Conservation (phyloP, 2,888 invertebrate species). For the Limenitis camilla region DNA sequence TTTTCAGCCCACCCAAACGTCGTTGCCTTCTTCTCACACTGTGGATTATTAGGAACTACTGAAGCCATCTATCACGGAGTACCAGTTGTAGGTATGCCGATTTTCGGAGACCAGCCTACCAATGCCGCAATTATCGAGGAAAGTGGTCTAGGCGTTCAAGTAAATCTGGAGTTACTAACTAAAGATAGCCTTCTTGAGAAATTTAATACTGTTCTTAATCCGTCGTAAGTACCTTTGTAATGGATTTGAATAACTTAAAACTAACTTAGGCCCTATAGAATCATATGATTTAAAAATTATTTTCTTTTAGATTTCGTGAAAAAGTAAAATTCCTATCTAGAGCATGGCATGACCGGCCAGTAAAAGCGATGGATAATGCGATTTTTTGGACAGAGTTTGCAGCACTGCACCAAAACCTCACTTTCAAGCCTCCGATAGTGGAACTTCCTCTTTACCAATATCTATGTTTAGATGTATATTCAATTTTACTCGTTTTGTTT, state of each 20-base stretch:
- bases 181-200: conserved; percentile 66
- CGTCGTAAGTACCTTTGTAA: conserved; percentile 52
- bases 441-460: conserved; percentile 53
- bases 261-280: no score
- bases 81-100: conserved; percentile 74
- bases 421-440: conserved; percentile 47
- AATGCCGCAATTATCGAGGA: conserved; percentile 74
- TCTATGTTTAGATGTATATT: conserved; percentile 43
- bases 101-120: conserved; percentile 74
- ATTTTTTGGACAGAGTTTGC: conserved; percentile 76
- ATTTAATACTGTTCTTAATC: conserved; percentile 67
- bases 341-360: conserved; percentile 67
- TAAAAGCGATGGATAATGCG: conserved; percentile 66
- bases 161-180: conserved; percentile 60
- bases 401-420: conserved; percentile 55
- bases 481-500: background rate
- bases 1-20: conserved; percentile 74
- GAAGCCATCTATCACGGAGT: conserved; percentile 77
- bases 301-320: conserved; percentile 35
- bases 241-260: no score
- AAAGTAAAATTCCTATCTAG: conserved; percentile 57
- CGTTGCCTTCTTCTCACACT: conserved; percentile 74
- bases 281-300: background rate
- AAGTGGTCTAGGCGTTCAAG: conserved; percentile 65
- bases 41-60: conserved; percentile 73